Conservation (phyloP, 2,888 invertebrate species). For the Drosophila maculinotata region DNA sequence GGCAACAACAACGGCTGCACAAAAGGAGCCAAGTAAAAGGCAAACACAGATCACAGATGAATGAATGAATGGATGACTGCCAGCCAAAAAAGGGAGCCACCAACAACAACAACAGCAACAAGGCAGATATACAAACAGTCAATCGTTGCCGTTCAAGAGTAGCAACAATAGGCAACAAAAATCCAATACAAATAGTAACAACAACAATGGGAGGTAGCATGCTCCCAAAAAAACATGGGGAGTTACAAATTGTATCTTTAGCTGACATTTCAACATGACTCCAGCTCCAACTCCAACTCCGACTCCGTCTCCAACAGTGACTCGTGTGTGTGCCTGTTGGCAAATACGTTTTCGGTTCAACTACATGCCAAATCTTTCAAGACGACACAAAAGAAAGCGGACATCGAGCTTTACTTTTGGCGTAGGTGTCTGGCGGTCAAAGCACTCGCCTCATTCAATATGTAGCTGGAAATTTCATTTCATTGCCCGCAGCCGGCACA, state of each 20-base stretch:
- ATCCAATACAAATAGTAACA: constrained; percentile 38
- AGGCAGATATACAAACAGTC: constrained; percentile 57
- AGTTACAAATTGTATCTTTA: constrained; percentile 71
- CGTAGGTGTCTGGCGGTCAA: constrained; percentile 74
- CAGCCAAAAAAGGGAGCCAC: constrained; percentile 65
- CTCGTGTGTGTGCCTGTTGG: constrained; percentile 43
- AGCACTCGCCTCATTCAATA: constrained; percentile 59
- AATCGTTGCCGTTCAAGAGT: constrained; percentile 65
- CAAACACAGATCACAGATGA: constrained; percentile 55
- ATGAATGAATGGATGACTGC: constrained; percentile 59
- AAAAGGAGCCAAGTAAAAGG: constrained; percentile 63
- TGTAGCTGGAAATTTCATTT: constrained; percentile 30
- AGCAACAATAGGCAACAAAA: constrained; percentile 49
- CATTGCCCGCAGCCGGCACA: constrained; percentile 34
- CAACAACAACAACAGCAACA: constrained; percentile 34
- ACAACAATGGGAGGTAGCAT: constrained; percentile 50
- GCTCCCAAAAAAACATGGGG: constrained; percentile 65
- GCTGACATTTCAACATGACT: constrained; percentile 77
- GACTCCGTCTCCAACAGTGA: constrained; percentile 32
- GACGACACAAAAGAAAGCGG: constrained; percentile 71
- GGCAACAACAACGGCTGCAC: constrained; percentile 7
- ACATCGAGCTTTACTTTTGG: constrained; percentile 16
- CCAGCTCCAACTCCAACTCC: constrained; percentile 23
- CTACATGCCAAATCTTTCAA: constrained; percentile 50
- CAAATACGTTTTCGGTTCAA: constrained; percentile 54